These are phyloP conservation scores for Pleuronectes platessa DNA, from an alignment of 2,113 vertebrate genomes.

Conservation along the genomic window DNA sequence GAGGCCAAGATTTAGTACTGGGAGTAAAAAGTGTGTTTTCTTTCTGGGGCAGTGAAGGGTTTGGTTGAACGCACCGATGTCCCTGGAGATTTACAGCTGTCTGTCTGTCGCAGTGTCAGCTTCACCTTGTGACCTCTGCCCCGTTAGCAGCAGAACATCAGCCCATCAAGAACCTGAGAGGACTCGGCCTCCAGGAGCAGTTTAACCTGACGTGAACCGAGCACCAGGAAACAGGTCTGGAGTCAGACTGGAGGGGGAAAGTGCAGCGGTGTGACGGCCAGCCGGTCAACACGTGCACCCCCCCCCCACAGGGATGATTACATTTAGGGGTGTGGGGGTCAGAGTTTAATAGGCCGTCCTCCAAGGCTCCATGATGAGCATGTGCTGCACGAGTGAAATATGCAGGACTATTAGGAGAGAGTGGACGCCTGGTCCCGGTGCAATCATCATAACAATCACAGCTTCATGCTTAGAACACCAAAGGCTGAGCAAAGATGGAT, in stretches of 20 bases:
- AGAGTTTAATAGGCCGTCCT: too few relatives aligned
- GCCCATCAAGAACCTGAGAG: background rate
- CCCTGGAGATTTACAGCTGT: conserved; percentile 15
- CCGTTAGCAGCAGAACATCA: background rate
- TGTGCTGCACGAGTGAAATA: too few relatives aligned
- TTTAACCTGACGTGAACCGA: background rate
- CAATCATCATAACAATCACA: too few relatives aligned
- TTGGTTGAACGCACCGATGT: background rate
- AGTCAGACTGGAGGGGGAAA: background rate
- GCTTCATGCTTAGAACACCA: too few relatives aligned
- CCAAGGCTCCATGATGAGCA: too few relatives aligned
- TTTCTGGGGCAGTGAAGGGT: conserved; percentile 1
- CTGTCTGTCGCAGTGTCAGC: background rate
- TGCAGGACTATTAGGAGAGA: too few relatives aligned
- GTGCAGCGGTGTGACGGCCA: too few relatives aligned
- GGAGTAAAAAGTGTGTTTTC: background rate
- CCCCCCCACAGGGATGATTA: too few relatives aligned
- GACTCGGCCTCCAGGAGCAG: background rate
- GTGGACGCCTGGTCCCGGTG: too few relatives aligned
- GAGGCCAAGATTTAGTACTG: background rate
- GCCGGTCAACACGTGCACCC: too few relatives aligned
- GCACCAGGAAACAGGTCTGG: background rate
- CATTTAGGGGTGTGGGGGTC: too few relatives aligned
- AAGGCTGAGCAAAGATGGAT: too few relatives aligned
- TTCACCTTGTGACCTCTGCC: background rate